Conservation (phyloP, 2,797 vertebrate genomes). For the Hippoglossus hippoglossus region DNA sequence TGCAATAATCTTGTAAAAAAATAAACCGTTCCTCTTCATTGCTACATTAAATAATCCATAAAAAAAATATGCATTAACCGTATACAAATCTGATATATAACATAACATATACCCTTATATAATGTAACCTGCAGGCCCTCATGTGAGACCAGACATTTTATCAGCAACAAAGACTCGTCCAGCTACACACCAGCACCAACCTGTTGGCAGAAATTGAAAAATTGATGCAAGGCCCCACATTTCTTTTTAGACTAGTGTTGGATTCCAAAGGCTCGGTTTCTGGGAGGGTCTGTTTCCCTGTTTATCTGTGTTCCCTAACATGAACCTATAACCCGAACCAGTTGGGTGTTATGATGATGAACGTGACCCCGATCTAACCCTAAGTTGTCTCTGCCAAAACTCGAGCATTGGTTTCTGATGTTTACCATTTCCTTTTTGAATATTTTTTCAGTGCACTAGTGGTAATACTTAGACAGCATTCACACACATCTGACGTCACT, state of each 20-base stretch:
- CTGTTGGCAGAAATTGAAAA: conserved; percentile 66
- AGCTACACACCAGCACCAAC: conserved; percentile 73
- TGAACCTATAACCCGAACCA: neutral
- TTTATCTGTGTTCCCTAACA: neutral
- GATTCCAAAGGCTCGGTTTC: neutral
- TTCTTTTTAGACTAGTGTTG: neutral
- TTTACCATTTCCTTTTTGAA: neutral
- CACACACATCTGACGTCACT: neutral
- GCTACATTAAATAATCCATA: no score
- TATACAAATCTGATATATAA: neutral
- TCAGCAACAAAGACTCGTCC: conserved; percentile 43
- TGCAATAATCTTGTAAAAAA: neutral
- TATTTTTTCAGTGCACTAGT: neutral
- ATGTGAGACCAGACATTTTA: conserved; percentile 40
- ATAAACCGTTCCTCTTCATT: neutral
- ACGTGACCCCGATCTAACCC: no score
- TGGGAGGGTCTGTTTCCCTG: neutral
- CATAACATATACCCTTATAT: conserved; percentile 29
- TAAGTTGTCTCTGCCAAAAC: no score
- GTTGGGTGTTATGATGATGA: neutral
- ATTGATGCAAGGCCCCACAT: conserved; percentile 23
- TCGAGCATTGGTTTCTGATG: neutral
- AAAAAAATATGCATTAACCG: neutral
- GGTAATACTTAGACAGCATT: neutral
- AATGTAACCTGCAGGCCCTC: conserved; percentile 34